phyloP scores from a whole-genome alignment of 1,140 invertebrate genomes.

The Harpegnathos saltator region DNA sequence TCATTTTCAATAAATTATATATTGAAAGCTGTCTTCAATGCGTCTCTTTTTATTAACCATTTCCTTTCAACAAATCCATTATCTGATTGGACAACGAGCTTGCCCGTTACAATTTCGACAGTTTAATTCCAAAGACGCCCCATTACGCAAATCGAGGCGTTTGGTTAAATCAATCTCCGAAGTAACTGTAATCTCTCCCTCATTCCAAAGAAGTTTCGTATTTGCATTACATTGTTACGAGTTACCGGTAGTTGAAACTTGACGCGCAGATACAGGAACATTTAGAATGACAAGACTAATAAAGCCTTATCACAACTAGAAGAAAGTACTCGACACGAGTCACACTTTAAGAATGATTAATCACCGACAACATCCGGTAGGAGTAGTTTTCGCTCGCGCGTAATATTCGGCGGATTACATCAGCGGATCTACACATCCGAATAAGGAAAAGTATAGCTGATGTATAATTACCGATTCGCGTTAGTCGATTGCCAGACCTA shows the following conservation, averaged over 20 bases:
- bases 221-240: not conserved
- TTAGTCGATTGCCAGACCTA: not conserved
- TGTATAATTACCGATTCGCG: not conserved
- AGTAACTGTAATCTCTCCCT: not conserved
- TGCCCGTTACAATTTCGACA: too few species aligned
- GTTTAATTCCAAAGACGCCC: too few species aligned
- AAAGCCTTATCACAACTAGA: not conserved
- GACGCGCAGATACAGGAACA: not conserved
- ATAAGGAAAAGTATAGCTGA: not conserved
- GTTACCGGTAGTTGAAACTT: not conserved
- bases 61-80: not conserved
- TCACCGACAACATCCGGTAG: not conserved
- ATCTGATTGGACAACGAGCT: too few species aligned
- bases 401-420: not conserved
- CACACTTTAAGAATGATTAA: constrained; percentile 6
- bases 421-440: not conserved
- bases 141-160: too few species aligned
- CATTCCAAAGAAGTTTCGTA: not conserved
- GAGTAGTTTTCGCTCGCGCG: not conserved
- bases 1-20: not conserved
- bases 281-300: not conserved
- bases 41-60: not conserved
- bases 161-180: too few species aligned
- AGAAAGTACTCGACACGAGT: not conserved
- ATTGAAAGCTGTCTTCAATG: not conserved